Conservation (phyloP, 2,113 vertebrate genomes). For the Centrocercus urophasianus region DNA sequence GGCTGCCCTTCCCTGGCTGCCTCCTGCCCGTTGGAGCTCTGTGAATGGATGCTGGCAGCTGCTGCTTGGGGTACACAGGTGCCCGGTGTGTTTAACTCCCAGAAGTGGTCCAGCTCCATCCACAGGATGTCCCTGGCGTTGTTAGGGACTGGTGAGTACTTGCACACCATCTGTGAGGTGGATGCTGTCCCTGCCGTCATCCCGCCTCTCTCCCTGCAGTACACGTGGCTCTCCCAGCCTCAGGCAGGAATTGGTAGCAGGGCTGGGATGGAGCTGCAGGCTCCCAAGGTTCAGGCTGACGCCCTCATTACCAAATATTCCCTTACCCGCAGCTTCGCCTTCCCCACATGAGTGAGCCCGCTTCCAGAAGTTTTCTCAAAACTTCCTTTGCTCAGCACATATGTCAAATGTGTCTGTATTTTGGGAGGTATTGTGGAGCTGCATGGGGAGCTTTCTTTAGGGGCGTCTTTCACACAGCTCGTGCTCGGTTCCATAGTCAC, state of each 20-base stretch:
- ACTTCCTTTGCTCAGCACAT: background rate
- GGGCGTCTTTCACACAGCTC: no score
- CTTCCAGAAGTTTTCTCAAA: background rate
- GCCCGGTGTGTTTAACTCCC: background rate
- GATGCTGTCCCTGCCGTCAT: background rate
- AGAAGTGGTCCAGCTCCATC: accelerated
- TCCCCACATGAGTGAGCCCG: background rate
- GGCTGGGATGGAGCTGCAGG: conserved; percentile 32
- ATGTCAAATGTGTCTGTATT: background rate
- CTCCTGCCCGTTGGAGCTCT: background rate
- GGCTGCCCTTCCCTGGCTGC: background rate
- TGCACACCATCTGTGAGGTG: accelerated
- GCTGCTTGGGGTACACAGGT: accelerated
- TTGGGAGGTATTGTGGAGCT: background rate
- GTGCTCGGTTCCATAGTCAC: accelerated
- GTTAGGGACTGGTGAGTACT: background rate
- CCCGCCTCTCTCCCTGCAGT: background rate
- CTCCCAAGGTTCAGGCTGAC: conserved; percentile 1
- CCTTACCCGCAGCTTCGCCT: background rate
- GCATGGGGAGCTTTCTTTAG: background rate
- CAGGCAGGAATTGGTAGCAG: background rate
- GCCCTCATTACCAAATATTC: background rate
- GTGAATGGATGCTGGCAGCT: accelerated
- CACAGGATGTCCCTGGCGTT: background rate
- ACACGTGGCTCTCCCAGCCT: accelerated